Percentiles rank a stretch among this genome's conserved stretches.
phyloP scores from a whole-genome alignment of 2,888 invertebrate genomes.

The Apamea sordens region DNA sequence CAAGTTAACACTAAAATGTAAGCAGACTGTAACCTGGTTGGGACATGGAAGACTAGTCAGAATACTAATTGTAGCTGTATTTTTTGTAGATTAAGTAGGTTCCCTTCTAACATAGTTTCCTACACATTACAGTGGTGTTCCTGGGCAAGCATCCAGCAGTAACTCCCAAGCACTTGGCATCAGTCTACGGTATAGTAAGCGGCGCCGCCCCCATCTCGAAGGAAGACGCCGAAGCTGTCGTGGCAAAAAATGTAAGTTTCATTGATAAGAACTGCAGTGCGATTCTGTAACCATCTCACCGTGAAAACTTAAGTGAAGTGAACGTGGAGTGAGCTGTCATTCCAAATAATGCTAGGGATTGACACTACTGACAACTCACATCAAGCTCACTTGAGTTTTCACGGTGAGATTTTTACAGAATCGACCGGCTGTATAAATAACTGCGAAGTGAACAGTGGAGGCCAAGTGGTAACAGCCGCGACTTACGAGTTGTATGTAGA shows the following conservation, averaged over 20 bases:
- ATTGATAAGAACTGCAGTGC: neutral
- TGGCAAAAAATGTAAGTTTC: conserved; percentile 83
- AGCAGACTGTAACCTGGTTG: neutral
- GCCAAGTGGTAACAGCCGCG: too few relatives aligned
- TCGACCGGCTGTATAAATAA: neutral
- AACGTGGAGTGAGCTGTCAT: too few relatives aligned
- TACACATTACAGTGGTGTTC: conserved; percentile 91
- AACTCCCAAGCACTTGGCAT: conserved; percentile 90
- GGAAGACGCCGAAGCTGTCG: conserved; percentile 86
- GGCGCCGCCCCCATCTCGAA: conserved; percentile 93
- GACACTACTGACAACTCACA: too few relatives aligned
- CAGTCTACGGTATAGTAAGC: conserved; percentile 88
- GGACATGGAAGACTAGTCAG: neutral
- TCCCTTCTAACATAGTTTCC: neutral
- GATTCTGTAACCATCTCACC: too few relatives aligned
- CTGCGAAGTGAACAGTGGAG: neutral
- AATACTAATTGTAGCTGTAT: too few relatives aligned
- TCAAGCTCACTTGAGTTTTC: too few relatives aligned
- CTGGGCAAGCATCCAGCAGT: conserved; percentile 93
- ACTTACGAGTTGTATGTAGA: too few relatives aligned
- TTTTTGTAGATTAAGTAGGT: neutral
- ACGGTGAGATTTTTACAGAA: too few relatives aligned
- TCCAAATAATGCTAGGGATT: too few relatives aligned
- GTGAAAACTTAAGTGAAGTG: too few relatives aligned
- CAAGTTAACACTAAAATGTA: too few relatives aligned